Evolutionary conservation across 1,140 invertebrate genomes (phyloP).

Genomic region (Drosophila arawakana): DNA sequence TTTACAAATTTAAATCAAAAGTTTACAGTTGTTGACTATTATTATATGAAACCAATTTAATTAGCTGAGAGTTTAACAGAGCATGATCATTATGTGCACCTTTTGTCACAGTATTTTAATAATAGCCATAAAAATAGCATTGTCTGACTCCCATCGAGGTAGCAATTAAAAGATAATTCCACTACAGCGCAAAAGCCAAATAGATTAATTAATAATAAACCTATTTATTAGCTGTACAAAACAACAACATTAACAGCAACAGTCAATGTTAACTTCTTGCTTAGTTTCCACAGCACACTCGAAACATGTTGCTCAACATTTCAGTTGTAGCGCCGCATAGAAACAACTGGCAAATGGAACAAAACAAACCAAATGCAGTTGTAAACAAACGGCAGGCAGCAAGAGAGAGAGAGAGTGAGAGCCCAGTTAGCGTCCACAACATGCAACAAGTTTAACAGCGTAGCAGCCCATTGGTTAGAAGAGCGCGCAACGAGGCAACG

Average conservation of each 20-base stretch:
- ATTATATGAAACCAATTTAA: not conserved
- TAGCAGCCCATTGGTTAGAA: not conserved
- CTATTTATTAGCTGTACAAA: not conserved
- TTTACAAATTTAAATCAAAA: too few relatives aligned
- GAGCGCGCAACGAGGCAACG: not conserved
- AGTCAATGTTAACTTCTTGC: not conserved
- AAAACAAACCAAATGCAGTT: conserved; percentile 34
- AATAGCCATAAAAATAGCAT: conserved; percentile 3
- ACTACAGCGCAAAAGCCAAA: not conserved
- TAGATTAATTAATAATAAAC: conserved; percentile 10
- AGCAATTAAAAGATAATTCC: conserved; percentile 6
- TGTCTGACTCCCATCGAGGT: not conserved
- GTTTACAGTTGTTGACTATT: too few relatives aligned
- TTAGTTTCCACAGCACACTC: conserved; percentile 4
- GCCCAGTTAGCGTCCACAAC: conserved; percentile 48
- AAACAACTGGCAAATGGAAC: conserved; percentile 36
- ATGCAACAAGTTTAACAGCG: conserved; percentile 70
- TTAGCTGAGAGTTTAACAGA: conserved; percentile 33
- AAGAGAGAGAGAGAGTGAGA: not conserved
- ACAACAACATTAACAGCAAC: not conserved
- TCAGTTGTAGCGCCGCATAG: not conserved
- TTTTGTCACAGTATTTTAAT: conserved; percentile 1
- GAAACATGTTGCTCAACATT: conserved; percentile 38
- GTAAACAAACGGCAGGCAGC: conserved; percentile 29
- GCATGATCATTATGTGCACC: conserved; percentile 27